Percentiles rank a stretch among this genome's conserved stretches.
These are phyloP conservation scores for Eilema sororculum DNA, from an alignment of 2,888 invertebrate genomes.

Conservation along the genomic window DNA sequence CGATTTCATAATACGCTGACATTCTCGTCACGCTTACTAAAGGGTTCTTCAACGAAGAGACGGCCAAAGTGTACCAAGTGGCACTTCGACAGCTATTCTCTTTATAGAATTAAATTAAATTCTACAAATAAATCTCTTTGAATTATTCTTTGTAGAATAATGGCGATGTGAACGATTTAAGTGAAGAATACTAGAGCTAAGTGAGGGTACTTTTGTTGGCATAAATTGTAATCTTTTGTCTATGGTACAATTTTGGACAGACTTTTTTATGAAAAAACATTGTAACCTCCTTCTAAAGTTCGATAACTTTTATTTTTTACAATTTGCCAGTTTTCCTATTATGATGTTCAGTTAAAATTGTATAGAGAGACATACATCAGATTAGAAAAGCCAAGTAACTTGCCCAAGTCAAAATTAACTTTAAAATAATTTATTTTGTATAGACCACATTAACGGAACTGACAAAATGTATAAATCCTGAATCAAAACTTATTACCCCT, in stretches of 20 bases:
- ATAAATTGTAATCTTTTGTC: neutral
- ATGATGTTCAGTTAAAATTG: no score
- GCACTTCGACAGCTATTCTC: conserved; percentile 21
- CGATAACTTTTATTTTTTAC: no score
- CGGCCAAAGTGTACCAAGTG: conserved; percentile 21
- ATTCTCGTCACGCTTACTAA: conserved; percentile 34
- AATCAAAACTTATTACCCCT: neutral
- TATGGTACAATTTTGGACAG: neutral
- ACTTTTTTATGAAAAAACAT: neutral
- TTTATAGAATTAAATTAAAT: conserved; percentile 25
- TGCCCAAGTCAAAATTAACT: neutral
- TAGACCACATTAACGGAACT: neutral
- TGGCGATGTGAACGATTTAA: conserved; percentile 8
- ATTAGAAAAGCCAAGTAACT: neutral
- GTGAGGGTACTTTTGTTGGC: neutral
- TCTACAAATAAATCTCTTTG: conserved; percentile 14
- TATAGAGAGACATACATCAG: no score
- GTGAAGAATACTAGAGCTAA: neutral
- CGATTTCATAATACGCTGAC: conserved; percentile 18
- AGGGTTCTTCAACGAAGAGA: conserved; percentile 25
- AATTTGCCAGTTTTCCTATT: no score
- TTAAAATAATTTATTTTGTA: no score
- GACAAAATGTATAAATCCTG: neutral
- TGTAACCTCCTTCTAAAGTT: neutral
- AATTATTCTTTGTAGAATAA: conserved; percentile 13